phyloP scores from a whole-genome alignment of 2,113 vertebrate species.

The Malurus alboscapulatus region DNA sequence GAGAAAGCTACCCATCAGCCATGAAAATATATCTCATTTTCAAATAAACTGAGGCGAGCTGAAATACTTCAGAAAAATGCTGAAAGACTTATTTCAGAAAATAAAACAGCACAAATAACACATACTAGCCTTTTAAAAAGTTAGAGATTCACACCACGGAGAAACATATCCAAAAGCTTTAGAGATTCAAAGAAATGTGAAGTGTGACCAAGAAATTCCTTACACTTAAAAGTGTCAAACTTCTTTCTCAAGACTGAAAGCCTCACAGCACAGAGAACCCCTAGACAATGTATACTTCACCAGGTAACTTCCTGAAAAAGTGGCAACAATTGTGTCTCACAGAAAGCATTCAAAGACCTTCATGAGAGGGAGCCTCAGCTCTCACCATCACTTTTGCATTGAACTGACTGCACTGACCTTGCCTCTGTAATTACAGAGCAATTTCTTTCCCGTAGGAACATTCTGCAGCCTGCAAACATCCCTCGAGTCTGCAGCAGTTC shows the following conservation, averaged over 20 bases:
- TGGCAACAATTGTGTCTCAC: not conserved
- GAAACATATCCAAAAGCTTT: not conserved
- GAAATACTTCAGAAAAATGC: not conserved
- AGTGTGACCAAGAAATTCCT: not conserved
- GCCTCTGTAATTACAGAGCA: constrained; percentile 58
- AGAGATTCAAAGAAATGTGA: not conserved
- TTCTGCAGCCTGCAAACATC: constrained; percentile 52
- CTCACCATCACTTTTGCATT: not conserved
- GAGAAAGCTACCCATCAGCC: not conserved
- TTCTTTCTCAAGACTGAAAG: not conserved
- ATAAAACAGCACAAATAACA: not conserved
- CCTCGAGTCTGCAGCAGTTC: constrained; percentile 25
- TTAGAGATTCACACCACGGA: not conserved
- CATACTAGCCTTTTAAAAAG: not conserved
- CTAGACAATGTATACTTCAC: not conserved
- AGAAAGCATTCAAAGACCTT: not conserved
- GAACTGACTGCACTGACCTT: constrained; percentile 31
- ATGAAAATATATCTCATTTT: not conserved
- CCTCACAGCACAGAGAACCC: not conserved
- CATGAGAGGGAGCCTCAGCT: not conserved
- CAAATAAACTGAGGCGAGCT: not conserved
- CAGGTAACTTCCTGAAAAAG: not conserved
- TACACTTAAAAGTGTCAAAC: not conserved
- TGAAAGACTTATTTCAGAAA: not conserved
- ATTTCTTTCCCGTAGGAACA: constrained; percentile 1